Base-by-base conservation (phyloP, 1,140 invertebrate species). In the Drosophila obscura region DNA sequence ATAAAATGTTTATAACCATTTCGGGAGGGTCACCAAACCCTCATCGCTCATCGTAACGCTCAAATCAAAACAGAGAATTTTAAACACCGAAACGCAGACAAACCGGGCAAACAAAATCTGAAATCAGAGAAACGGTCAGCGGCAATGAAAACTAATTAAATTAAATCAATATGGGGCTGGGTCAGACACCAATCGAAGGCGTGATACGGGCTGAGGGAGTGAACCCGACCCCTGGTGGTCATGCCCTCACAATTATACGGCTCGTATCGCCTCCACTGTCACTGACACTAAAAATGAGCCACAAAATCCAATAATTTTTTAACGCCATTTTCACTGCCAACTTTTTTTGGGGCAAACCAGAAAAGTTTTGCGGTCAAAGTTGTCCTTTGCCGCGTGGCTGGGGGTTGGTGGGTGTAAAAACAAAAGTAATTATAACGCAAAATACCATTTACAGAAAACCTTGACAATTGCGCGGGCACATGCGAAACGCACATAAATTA, bases 401-500 rank as follows among this genome's bases (percentile, higher is more conserved):
- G 13, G 28, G 1, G 49, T 8, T 11, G 28, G 35, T 26, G 64
- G 53, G 26, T 35, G 49, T 50, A 60, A 31, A 59, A 49, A 67
- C 55, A 72, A 75, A 81, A 79, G 74, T 89, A 89, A 84, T 81
- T 89, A 84, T 76, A 73, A 66, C 66, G 60, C 69, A 73, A 80
- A 83, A 77, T 65, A 56, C 50, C 69, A 56, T 63, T 75, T 63
- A 71, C 67, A 61, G 9, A 87, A 78, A 90, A 82, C 81, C 81
- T 77, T 90, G 87, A 90, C 85, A 90, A 90, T 90, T 85, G 78
- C 85, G 72, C 69, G 65, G 63, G 48, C 74, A 82, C 87, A 90
- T 90, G 87, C 87, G 82, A 90, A 90, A 72, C 60, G 64, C 67
- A 79, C 85, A 90, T 90, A 90, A 90, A 90, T 90, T 90, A 90